Evolutionary conservation across 1,140 invertebrate genomes (phyloP).

Genomic region (Manduca sexta): DNA sequence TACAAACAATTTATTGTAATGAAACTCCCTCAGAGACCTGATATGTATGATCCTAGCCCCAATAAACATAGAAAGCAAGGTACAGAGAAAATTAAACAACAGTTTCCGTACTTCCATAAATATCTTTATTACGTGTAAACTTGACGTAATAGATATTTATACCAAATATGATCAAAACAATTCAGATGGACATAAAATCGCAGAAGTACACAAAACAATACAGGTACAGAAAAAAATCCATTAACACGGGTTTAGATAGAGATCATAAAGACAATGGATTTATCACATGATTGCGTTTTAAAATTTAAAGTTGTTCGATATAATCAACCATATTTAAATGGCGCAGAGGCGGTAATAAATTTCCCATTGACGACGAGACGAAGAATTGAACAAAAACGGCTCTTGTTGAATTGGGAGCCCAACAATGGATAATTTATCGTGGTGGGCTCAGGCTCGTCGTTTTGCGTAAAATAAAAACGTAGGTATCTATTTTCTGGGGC

Average conservation of each 20-base stretch:
- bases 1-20: too few species aligned
- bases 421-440: slow-evolving; percentile 71
- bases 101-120: neutral
- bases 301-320: slow-evolving; percentile 50
- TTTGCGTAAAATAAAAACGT: slow-evolving; percentile 44
- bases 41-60: too few species aligned
- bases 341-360: slow-evolving; percentile 60
- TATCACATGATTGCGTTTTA: slow-evolving; percentile 34
- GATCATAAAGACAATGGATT: slow-evolving; percentile 44
- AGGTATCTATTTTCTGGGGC: slow-evolving; percentile 26
- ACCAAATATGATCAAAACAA: too few species aligned
- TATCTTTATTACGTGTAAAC: too few species aligned
- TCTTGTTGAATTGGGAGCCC: slow-evolving; percentile 58
- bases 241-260: too few species aligned
- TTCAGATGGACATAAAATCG: too few species aligned
- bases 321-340: slow-evolving; percentile 68
- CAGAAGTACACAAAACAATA: too few species aligned
- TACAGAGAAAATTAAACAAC: neutral
- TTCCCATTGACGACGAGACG: slow-evolving; percentile 65
- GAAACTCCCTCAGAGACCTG: too few species aligned
- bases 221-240: too few species aligned
- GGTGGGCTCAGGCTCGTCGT: slow-evolving; percentile 41
- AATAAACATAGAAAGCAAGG: too few species aligned
- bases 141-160: too few species aligned
- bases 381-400: slow-evolving; percentile 70